Conservation (phyloP, 2,113 vertebrate genomes). For the Amphiprion ocellaris region DNA sequence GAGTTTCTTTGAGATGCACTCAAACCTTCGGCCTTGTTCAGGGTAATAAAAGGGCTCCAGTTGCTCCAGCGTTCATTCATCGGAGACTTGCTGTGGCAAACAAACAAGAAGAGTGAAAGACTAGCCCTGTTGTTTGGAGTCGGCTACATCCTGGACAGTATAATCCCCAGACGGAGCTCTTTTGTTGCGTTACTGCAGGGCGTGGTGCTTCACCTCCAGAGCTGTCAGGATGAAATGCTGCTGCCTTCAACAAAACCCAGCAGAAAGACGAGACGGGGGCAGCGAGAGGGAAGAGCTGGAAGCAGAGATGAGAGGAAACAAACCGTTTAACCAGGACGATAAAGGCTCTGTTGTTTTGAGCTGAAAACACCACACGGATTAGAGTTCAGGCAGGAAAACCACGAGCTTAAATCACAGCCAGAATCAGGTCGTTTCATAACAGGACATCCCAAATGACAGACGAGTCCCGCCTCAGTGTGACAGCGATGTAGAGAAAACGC, state of each 20-base stretch:
- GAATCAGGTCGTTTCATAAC: slow-evolving; percentile 55
- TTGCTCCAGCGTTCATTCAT: slow-evolving; percentile 59
- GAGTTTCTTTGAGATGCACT: slow-evolving; percentile 11
- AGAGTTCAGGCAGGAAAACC: slow-evolving; percentile 18
- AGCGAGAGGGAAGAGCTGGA: neutral
- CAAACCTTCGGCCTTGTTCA: slow-evolving; percentile 28
- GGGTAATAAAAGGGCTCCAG: slow-evolving; percentile 56
- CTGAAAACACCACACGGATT: slow-evolving; percentile 29
- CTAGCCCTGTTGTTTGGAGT: slow-evolving; percentile 56
- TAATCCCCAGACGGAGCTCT: slow-evolving; percentile 60
- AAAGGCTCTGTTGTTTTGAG: slow-evolving; percentile 14
- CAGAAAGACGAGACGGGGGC: slow-evolving; percentile 41
- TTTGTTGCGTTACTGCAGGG: slow-evolving; percentile 68
- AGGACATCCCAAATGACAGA: slow-evolving; percentile 46
- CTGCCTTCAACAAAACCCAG: slow-evolving; percentile 26
- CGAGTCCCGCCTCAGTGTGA: slow-evolving; percentile 18
- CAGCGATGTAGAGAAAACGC: slow-evolving; percentile 46
- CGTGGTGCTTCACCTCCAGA: slow-evolving; percentile 55
- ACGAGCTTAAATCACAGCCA: slow-evolving; percentile 48
- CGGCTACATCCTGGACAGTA: slow-evolving; percentile 67
- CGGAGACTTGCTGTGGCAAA: slow-evolving; percentile 32
- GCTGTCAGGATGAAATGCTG: slow-evolving; percentile 55
- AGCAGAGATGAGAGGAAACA: neutral
- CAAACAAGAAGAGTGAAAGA: slow-evolving; percentile 65
- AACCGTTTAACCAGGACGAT: neutral